Evolutionary conservation across 2,888 invertebrate species (phyloP), one percentile per base, ranked within the genome.

Genomic region (Camponotus fellah): DNA sequence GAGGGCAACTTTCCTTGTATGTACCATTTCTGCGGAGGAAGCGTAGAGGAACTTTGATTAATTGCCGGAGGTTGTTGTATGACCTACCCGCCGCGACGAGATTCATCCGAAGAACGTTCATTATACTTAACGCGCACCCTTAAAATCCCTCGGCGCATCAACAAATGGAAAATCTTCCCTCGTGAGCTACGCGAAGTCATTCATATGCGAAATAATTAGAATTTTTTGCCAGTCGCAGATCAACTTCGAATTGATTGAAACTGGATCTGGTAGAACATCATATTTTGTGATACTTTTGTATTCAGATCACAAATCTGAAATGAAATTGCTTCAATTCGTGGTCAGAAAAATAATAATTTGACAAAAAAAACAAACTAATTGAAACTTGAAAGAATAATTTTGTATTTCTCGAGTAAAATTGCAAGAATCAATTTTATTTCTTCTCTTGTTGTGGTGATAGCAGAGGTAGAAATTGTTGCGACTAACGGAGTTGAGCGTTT

Each of bases 41-140:
- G 72, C 69, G 60, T 49, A 49, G 49, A 60, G 84, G 40, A 84
- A 86, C 58, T 83, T 87, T 86, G 88, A 88, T 88, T 88, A 88
- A 88, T 87, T 84, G 85, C 85, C 32, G 65, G 60, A 66, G 66
- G 64, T 75, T 37, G 32, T 69, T 43, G 46, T 60, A 34, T 4
- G 75, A 43, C 68, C 76, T 49, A 34, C 17, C 68, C 65, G 9
- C 56, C 69, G 17, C 74, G 76, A 65, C 43, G 76, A 62, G 72
- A 84, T 76, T 68, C 74, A 56, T 62, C 68, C 66, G 58, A n/a
- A 8, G 40, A 86, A 21, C 68, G 64, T 64, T 87, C 72, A 75
- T 88, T 85, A 85, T 72, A 82, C 14, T 14, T 46, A 21, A 26
- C 64, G 79, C 62, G 58, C 68, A 46, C 74, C 84, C 82, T 82